These are phyloP conservation scores for Ceratosolen fusciceps DNA, from an alignment of 1,140 invertebrate genomes.

Conservation along the genomic window DNA sequence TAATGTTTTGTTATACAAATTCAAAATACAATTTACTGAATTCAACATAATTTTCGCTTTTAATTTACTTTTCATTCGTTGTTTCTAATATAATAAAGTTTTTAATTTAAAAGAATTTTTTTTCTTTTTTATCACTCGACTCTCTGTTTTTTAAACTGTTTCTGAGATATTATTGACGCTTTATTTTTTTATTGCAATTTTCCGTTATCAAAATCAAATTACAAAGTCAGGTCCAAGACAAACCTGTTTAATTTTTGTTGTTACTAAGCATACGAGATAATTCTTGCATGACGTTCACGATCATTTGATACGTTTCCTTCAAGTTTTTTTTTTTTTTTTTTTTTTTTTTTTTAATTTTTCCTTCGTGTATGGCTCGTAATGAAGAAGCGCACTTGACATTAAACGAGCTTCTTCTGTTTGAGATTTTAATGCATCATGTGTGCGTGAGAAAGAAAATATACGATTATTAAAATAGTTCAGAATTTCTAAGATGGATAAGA, in stretches of 20 bases:
- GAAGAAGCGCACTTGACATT: too few relatives aligned
- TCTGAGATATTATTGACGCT: conserved; percentile 8
- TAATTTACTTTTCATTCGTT: conserved; percentile 40
- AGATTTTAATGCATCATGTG: too few relatives aligned
- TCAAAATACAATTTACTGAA: conserved; percentile 50
- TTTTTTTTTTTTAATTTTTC: too few relatives aligned
- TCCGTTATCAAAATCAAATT: conserved; percentile 31
- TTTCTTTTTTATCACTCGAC: conserved; percentile 15
- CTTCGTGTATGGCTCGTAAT: too few relatives aligned
- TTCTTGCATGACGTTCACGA: conserved; percentile 15
- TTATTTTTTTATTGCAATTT: conserved; percentile 37
- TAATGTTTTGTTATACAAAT: conserved; percentile 66
- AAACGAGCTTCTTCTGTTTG: too few relatives aligned
- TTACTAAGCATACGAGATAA: conserved; percentile 11
- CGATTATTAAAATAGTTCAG: too few relatives aligned
- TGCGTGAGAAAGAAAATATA: too few relatives aligned
- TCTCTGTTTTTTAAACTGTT: conserved; percentile 38
- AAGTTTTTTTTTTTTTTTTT: too few relatives aligned
- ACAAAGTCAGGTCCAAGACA: conserved; percentile 63
- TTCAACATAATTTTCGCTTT: neutral
- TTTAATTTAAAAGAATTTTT: conserved; percentile 38
- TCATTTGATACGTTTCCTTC: neutral
- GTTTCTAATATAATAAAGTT: too few relatives aligned
- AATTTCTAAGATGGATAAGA: too few relatives aligned
- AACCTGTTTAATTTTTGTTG: conserved; percentile 54